These are phyloP conservation scores for Coleophora deauratella DNA, from an alignment of 2,888 invertebrate species.

Conservation along the genomic window DNA sequence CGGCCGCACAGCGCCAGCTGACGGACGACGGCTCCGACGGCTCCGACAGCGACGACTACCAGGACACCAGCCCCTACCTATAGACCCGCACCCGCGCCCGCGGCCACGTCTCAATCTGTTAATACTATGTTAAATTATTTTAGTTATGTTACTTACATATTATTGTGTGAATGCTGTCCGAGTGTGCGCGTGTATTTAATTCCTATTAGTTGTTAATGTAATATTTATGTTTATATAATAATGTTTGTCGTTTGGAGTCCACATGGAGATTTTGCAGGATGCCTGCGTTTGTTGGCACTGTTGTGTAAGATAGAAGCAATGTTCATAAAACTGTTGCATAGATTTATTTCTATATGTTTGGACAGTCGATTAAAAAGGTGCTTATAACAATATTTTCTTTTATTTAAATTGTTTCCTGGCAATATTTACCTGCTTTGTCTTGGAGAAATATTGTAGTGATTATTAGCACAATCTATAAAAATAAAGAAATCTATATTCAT, in stretches of 20 bases:
- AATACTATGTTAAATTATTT: constrained; percentile 33
- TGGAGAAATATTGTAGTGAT: too few species aligned
- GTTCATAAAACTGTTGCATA: constrained; percentile 49
- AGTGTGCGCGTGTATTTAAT: constrained; percentile 66
- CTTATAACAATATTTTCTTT: constrained; percentile 34
- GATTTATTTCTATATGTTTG: constrained; percentile 62
- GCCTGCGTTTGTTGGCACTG: constrained; percentile 26
- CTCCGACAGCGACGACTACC: constrained; percentile 58
- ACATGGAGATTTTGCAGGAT: constrained; percentile 38
- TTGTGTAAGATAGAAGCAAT: constrained; percentile 35
- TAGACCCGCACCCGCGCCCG: constrained; percentile 25
- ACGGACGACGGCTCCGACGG: constrained; percentile 65
- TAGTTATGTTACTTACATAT: constrained; percentile 35
- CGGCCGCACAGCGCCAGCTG: constrained; percentile 60
- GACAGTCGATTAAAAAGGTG: constrained; percentile 70
- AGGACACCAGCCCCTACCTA: constrained; percentile 63
- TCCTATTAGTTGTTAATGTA: constrained; percentile 59
- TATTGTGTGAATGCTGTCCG: constrained; percentile 44
- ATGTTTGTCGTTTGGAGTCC: constrained; percentile 38
- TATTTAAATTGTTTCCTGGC: too few species aligned
- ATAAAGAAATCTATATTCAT: too few species aligned
- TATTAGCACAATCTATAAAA: too few species aligned
- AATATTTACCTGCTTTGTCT: background rate
- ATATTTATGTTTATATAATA: constrained; percentile 40
- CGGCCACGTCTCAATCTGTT: constrained; percentile 15